Percentiles rank a stretch among this genome's conserved stretches.
Conservation (phyloP, 2,797 vertebrate genomes). For the Natrix natrix region DNA sequence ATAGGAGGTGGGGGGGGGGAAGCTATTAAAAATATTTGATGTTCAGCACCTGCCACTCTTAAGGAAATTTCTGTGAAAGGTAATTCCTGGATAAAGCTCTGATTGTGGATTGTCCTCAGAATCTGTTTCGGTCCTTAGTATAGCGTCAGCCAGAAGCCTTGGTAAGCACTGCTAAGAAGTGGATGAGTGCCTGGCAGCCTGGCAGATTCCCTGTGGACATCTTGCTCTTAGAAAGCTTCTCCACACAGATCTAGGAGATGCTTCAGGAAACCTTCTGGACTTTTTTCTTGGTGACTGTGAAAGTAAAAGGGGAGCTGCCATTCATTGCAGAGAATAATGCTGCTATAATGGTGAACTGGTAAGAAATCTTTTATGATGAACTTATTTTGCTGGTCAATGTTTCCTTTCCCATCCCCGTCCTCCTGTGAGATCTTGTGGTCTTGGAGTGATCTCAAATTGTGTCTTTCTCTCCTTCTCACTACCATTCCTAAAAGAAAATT, state of each 20-base stretch:
- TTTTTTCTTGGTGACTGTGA: constrained; percentile 80
- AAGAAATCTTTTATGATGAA: constrained; percentile 64
- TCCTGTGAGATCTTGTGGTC: neutral
- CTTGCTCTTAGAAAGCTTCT: constrained; percentile 22
- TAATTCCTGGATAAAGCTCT: constrained; percentile 44
- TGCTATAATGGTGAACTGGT: constrained; percentile 94
- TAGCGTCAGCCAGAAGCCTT: constrained; percentile 41
- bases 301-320: constrained; percentile 84
- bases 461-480: neutral
- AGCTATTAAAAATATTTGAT: constrained; percentile 33
- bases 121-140: constrained; percentile 6
- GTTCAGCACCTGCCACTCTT: constrained; percentile 50
- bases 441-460: neutral
- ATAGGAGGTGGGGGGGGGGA: neutral
- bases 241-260: constrained; percentile 57
- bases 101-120: constrained; percentile 35
- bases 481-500: too few species aligned
- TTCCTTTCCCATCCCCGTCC: rapidly evolving
- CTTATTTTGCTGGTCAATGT: neutral
- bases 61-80: constrained; percentile 26
- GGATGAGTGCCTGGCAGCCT: constrained; percentile 31
- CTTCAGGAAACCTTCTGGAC: constrained; percentile 78
- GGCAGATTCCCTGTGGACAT: constrained; percentile 36
- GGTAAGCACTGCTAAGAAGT: constrained; percentile 23
- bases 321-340: constrained; percentile 93